Evolutionary conservation across 2,113 vertebrate genomes (phyloP).

Genomic region (Tachycineta bicolor): DNA sequence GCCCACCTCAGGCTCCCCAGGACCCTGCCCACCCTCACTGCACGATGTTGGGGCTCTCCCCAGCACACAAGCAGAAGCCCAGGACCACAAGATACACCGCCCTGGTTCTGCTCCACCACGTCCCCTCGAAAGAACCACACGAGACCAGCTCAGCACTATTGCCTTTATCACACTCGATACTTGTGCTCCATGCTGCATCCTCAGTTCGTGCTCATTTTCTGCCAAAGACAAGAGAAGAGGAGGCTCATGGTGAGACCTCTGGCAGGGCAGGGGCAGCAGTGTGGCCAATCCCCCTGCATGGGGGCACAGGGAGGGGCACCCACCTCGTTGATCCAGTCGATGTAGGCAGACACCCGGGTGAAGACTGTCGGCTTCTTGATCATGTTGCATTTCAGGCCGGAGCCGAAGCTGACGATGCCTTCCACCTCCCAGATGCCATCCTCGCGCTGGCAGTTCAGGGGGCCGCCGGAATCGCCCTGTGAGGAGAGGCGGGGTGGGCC

Average conservation of each 20-base stretch:
- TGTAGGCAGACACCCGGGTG: slow-evolving; percentile 87
- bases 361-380: slow-evolving; percentile 87
- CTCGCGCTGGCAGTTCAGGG: slow-evolving; percentile 82
- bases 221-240: background rate
- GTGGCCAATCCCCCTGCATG: fast-evolving
- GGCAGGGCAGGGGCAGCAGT: fast-evolving
- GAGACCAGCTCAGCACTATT: background rate
- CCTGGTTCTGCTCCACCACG: fast-evolving
- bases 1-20: background rate
- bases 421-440: slow-evolving; percentile 79
- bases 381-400: slow-evolving; percentile 81
- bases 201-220: background rate
- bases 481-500: fast-evolving
- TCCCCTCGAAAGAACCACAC: fast-evolving
- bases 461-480: slow-evolving; percentile 92
- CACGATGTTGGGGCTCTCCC: fast-evolving
- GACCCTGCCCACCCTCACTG: background rate
- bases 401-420: slow-evolving; percentile 92
- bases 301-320: background rate
- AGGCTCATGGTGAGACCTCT: fast-evolving
- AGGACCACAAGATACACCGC: no score
- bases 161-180: background rate
- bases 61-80: fast-evolving
- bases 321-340: slow-evolving; percentile 84
- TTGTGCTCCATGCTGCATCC: fast-evolving